These are phyloP conservation scores for Castor canadensis DNA, from an alignment of 2,113 vertebrate genomes.

Conservation along the genomic window DNA sequence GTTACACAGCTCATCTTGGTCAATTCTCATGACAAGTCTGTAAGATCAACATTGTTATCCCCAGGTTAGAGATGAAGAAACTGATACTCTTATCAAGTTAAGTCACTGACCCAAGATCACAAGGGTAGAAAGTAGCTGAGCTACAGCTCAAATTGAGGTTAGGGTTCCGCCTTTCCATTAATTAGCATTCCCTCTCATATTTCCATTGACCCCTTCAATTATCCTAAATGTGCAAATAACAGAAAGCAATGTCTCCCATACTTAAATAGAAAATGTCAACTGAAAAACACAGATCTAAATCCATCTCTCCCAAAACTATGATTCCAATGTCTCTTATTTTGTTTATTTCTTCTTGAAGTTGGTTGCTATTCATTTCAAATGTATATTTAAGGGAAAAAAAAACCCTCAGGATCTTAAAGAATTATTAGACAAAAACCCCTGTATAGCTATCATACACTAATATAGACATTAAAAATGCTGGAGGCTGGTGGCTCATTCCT, in stretches of 20 bases:
- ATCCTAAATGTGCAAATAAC: background rate
- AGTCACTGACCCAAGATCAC: background rate
- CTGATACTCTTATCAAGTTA: background rate
- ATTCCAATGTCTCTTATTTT: conserved; percentile 10
- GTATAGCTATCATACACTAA: no score
- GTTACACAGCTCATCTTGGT: background rate
- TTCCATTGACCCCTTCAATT: background rate
- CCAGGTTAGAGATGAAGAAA: background rate
- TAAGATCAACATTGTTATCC: background rate
- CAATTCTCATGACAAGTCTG: background rate
- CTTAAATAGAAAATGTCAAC: conserved; percentile 14
- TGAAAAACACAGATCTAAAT: conserved; percentile 23
- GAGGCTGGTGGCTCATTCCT: no score
- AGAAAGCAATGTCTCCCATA: background rate
- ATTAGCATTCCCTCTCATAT: background rate
- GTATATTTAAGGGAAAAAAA: background rate
- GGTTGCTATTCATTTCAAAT: conserved; percentile 25
- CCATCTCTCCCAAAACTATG: background rate
- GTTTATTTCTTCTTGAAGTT: conserved; percentile 35
- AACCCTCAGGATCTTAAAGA: background rate
- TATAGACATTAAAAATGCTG: no score
- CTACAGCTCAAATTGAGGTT: no score
- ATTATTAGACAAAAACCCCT: no score
- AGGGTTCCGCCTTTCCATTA: background rate
- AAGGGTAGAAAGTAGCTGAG: background rate